A percentile compares a stretch with the other conserved stretches of the same genome.
These are phyloP conservation scores for Meteorus sp. DNA, from an alignment of 1,140 invertebrate species.

Conservation along the genomic window DNA sequence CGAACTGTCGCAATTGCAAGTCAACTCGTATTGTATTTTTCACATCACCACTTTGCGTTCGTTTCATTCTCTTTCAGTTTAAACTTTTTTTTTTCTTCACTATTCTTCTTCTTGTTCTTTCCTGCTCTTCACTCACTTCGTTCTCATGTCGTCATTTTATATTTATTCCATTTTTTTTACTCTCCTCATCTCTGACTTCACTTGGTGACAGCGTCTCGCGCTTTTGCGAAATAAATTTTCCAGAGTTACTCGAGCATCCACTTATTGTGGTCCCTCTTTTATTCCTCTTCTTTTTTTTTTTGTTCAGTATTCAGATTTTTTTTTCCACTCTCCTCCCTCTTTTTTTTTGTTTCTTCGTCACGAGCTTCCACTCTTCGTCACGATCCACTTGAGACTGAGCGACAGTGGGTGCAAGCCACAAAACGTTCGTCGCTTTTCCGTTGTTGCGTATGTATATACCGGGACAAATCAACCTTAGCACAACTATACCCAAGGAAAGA, in stretches of 20 bases:
- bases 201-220: conserved; percentile 13
- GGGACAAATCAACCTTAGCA: not conserved
- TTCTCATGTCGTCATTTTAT: conserved; percentile 3
- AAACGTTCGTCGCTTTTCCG: conserved; percentile 6
- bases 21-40: too few relatives aligned
- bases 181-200: conserved; percentile 10
- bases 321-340: not conserved
- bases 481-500: too few relatives aligned
- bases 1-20: too few relatives aligned
- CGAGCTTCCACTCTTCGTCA: conserved; percentile 24
- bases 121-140: not conserved
- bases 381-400: conserved; percentile 26
- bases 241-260: conserved; percentile 25
- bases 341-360: conserved; percentile 15
- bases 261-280: conserved; percentile 20
- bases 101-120: not conserved
- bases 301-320: too few relatives aligned
- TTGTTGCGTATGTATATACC: conserved; percentile 1
- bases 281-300: not conserved
- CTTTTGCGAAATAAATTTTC: conserved; percentile 25
- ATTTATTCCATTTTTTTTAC: not conserved
- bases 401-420: conserved; percentile 17
- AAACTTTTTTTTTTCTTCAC: not conserved
- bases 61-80: not conserved
- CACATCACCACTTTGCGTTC: too few relatives aligned